These are phyloP conservation scores for Cinclus cinclus DNA, from an alignment of 2,113 vertebrate genomes.

Conservation along the genomic window DNA sequence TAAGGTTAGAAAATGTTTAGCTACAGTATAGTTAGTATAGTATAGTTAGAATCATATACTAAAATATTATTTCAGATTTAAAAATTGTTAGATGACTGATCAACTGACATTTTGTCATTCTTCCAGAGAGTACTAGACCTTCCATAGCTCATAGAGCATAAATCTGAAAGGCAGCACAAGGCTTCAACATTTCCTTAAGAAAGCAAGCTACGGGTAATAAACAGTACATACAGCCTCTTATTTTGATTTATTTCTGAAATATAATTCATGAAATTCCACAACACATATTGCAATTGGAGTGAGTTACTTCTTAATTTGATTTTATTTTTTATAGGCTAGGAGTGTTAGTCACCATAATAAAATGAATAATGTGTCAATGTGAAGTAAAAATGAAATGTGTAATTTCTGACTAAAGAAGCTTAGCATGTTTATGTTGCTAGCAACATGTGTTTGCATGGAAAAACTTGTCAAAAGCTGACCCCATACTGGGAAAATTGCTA, in stretches of 20 bases:
- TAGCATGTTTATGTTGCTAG: conserved; percentile 5
- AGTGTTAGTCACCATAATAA: background rate
- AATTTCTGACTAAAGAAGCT: background rate
- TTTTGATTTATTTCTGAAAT: conserved; percentile 21
- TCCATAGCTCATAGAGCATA: background rate
- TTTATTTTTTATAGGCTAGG: background rate
- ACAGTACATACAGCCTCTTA: background rate
- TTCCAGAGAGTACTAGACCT: background rate
- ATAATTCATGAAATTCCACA: background rate
- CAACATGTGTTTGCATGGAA: background rate
- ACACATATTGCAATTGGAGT: background rate
- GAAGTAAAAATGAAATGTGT: background rate
- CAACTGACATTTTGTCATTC: background rate
- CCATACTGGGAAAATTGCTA: background rate
- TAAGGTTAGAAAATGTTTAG: background rate
- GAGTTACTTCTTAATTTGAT: background rate
- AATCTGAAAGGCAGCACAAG: background rate
- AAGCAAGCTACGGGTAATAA: background rate
- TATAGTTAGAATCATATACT: background rate
- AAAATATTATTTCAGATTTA: background rate
- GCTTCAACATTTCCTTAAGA: background rate
- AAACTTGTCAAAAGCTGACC: background rate
- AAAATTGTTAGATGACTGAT: background rate
- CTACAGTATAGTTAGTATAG: no score
- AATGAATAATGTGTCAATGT: no score